Conservation (phyloP, 2,797 vertebrate genomes). For the Yasuhikotakia modesta region DNA sequence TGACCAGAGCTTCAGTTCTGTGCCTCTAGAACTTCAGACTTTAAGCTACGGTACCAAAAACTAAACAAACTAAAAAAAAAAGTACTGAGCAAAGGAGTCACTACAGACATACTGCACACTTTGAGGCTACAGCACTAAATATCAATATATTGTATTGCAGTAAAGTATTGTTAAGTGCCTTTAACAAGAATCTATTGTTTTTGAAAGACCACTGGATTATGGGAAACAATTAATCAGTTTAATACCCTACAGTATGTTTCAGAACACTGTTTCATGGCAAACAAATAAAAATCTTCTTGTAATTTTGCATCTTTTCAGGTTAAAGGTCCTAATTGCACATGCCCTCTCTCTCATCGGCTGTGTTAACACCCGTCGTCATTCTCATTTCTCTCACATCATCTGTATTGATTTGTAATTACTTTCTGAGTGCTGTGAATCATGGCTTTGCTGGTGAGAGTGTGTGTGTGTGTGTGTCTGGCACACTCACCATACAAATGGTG, state of each 20-base stretch:
- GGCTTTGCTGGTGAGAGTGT: conserved; percentile 80
- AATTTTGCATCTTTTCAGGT: conserved; percentile 10
- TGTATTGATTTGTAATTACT: conserved; percentile 98
- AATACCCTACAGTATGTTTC: not conserved
- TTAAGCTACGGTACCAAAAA: not conserved
- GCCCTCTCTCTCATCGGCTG: not conserved
- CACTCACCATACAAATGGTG: conserved; percentile 93
- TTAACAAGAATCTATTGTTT: not conserved
- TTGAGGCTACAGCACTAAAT: not conserved
- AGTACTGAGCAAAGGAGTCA: not conserved
- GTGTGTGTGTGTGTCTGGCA: conserved; percentile 60
- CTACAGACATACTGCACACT: not conserved
- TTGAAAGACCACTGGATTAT: not conserved
- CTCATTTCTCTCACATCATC: conserved; percentile 67
- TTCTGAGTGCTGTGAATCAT: conserved; percentile 86
- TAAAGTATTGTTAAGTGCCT: too few species aligned
- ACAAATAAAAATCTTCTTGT: not conserved
- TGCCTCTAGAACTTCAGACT: too few species aligned
- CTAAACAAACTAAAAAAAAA: too few species aligned
- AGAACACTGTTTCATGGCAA: not conserved
- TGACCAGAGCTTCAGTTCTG: too few species aligned
- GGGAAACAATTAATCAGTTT: not conserved
- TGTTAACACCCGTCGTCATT: conserved; percentile 46
- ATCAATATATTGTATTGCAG: not conserved
- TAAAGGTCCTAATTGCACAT: not conserved